Evolutionary conservation across 2,797 vertebrate species (phyloP).

Genomic region (Octomys mimax): DNA sequence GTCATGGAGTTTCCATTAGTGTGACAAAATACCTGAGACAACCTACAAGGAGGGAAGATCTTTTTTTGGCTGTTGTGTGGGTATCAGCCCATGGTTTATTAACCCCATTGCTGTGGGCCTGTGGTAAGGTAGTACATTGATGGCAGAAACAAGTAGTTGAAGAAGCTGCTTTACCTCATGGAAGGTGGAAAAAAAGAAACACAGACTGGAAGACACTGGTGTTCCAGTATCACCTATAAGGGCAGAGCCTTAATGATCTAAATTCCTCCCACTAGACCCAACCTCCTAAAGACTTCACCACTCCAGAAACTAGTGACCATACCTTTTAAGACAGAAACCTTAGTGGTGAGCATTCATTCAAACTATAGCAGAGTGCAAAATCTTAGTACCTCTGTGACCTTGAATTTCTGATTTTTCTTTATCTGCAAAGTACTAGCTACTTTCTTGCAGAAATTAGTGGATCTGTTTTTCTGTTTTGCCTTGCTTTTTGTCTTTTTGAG

Average conservation of each 20-base stretch:
- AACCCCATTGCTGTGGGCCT: no score
- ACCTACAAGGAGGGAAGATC: no score
- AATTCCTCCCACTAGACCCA: background rate
- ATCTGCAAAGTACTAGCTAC: background rate
- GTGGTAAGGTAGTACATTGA: background rate
- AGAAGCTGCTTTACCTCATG: background rate
- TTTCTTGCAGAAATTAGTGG: background rate
- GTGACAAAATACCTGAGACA: no score
- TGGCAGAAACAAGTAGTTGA: background rate
- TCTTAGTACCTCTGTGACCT: slow-evolving; percentile 14
- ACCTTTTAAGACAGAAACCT: background rate
- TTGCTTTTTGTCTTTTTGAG: no score
- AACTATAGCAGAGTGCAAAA: background rate
- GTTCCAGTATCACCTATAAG: background rate
- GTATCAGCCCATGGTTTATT: no score
- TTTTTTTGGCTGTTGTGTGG: no score
- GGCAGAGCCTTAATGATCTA: background rate
- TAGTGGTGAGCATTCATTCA: background rate
- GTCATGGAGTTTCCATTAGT: background rate
- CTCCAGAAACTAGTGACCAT: background rate
- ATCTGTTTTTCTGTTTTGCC: no score
- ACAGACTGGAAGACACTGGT: background rate
- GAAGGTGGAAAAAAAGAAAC: background rate
- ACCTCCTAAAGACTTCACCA: no score
- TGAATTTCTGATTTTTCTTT: slow-evolving; percentile 4